These are phyloP conservation scores for Myrmophylax atrothorax DNA, from an alignment of 2,113 vertebrate species.

Conservation along the genomic window DNA sequence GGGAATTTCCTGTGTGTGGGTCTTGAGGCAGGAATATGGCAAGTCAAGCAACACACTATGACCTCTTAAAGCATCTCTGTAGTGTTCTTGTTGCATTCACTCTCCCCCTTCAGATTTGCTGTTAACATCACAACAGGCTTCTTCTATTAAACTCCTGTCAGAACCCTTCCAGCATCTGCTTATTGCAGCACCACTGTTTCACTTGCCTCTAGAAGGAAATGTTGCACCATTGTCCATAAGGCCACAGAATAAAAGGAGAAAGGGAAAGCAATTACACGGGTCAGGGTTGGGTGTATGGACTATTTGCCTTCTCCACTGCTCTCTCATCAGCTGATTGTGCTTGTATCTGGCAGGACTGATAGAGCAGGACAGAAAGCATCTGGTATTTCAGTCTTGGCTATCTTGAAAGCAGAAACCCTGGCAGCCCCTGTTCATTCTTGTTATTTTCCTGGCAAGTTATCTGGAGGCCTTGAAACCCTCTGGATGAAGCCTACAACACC, in stretches of 20 bases:
- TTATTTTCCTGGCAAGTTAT: neutral
- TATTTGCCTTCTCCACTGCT: neutral
- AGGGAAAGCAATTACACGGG: neutral
- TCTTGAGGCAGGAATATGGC: neutral
- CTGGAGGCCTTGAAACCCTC: neutral
- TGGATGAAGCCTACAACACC: neutral
- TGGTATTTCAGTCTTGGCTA: neutral
- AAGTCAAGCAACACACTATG: rapidly evolving
- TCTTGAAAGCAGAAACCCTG: neutral
- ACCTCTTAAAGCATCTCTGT: rapidly evolving
- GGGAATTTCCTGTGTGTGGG: neutral
- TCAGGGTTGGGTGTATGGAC: neutral
- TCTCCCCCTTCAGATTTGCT: neutral
- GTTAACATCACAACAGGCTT: rapidly evolving
- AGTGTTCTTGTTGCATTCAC: neutral
- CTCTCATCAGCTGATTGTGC: neutral
- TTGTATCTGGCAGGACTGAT: neutral
- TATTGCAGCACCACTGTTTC: neutral
- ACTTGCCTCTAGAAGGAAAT: neutral
- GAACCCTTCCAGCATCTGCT: neutral
- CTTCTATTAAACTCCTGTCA: neutral
- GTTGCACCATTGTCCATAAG: neutral
- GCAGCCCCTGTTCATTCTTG: neutral
- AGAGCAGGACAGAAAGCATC: neutral
- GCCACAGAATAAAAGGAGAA: neutral